Conservation (phyloP, 2,113 vertebrate species). For the Alosa alosa region DNA sequence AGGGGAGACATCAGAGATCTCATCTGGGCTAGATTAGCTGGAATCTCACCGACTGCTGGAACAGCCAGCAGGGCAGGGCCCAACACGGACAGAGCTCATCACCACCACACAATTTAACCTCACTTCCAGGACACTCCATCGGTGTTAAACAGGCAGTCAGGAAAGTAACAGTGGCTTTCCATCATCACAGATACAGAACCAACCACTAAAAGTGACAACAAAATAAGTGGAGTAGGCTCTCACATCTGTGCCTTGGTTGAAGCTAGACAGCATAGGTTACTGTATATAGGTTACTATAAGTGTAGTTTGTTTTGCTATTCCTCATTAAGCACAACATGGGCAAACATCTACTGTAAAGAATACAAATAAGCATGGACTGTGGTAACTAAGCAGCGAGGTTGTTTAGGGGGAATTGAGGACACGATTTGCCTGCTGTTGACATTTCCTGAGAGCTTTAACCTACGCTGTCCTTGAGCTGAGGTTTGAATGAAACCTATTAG, state of each 20-base stretch:
- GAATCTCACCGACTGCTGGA: neutral
- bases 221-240: too few species aligned
- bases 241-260: too few species aligned
- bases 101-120: neutral
- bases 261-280: too few species aligned
- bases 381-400: neutral
- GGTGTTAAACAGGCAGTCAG: too few species aligned
- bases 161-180: too few species aligned
- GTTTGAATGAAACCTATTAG: neutral
- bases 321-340: too few species aligned
- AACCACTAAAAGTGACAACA: too few species aligned
- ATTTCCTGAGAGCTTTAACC: neutral
- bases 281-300: too few species aligned
- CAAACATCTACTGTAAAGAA: too few species aligned
- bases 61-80: neutral
- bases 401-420: neutral
- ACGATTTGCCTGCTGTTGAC: neutral
- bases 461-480: neutral
- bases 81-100: neutral
- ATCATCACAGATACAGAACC: too few species aligned
- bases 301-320: too few species aligned
- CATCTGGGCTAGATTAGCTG: neutral
- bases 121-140: neutral
- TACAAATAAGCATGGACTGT: neutral
- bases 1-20: neutral